These are phyloP conservation scores for Cataglyphis hispanica DNA, from an alignment of 1,140 invertebrate species.

Conservation along the genomic window DNA sequence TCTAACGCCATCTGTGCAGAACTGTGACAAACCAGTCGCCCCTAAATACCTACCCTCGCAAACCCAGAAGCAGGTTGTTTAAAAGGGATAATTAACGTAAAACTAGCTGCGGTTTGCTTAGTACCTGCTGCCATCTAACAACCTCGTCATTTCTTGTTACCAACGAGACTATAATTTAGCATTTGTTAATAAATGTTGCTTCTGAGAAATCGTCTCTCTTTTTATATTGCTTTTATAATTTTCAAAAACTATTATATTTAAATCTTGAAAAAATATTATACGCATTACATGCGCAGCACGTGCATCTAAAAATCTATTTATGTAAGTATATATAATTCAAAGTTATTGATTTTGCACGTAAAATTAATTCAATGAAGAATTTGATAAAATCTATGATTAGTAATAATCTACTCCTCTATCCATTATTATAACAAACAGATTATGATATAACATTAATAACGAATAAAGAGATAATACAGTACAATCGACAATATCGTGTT, in stretches of 20 bases:
- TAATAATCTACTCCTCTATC: too few relatives aligned
- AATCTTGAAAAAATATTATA: background rate
- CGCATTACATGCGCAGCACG: background rate
- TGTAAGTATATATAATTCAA: too few relatives aligned
- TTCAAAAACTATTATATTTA: slow-evolving; percentile 10
- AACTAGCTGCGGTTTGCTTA: slow-evolving; percentile 50
- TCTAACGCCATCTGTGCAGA: slow-evolving; percentile 79
- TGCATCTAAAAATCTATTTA: background rate
- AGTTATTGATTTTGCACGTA: too few relatives aligned
- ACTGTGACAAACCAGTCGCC: slow-evolving; percentile 65
- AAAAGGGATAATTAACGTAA: slow-evolving; percentile 67
- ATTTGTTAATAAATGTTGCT: slow-evolving; percentile 45
- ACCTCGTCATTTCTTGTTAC: slow-evolving; percentile 22
- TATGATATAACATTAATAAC: background rate
- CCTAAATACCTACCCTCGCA: slow-evolving; percentile 62
- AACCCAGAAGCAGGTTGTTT: slow-evolving; percentile 62
- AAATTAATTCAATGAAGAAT: too few relatives aligned
- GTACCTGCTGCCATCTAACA: slow-evolving; percentile 69
- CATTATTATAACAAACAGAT: too few relatives aligned
- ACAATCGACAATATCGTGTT: slow-evolving; percentile 35
- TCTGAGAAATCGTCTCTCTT: background rate
- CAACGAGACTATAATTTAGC: slow-evolving; percentile 45
- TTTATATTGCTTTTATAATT: background rate
- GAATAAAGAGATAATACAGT: background rate
- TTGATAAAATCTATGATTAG: too few relatives aligned